Base-by-base conservation (phyloP, 2,888 invertebrate genomes). In the Leucozona laternaria region DNA sequence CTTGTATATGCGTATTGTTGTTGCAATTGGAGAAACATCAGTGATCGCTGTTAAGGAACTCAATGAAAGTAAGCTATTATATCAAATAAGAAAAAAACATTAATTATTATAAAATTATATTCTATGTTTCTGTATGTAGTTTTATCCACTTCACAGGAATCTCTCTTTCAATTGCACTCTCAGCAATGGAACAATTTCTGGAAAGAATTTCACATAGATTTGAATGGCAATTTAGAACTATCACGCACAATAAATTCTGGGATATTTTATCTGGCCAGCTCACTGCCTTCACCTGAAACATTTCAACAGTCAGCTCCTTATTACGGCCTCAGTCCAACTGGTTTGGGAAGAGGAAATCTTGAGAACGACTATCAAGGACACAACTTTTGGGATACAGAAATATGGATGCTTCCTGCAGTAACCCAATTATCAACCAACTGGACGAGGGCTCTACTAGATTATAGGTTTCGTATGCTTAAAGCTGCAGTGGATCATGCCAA, bases 341-440 rank as follows among this genome's bases (percentile, higher is more conserved):
- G 95, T 0, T 89, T 95, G 13, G 94, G 94, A 0, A 93, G 94
- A 76, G 91, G 90, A 7, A 89, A 91, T 73, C 88, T 91, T 8
- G 90, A 89, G 15, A 88, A 89, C 0, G 93, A 93, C 79, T 93
- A 93, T 80, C 81, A 92, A 93, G 95, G 95, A 15, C 95, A 95
- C 89, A 94, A 94, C 88, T 94, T 95, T 90, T 95, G 95, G 95
- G 95, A 95, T 88, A 94, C 95, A 0, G 95, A 95, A 90, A 94
- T 94, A 57, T 95, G 95, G 95, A 95, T 95, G 94, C 93, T 94
- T 68, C 95, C 95, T 0, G 91, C 93, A 0, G 93, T 94, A 6
- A 91, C 94, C 11, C 91, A 94, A 31, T 90, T 95, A 7, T 93
- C 94, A 57, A 93, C 93, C 0, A 89, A 91, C 6, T 94, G 94